Percentiles rank a stretch among this genome's conserved stretches.
Evolutionary conservation across 2,797 vertebrate genomes (phyloP).

Genomic region (Cyprinella venusta): DNA sequence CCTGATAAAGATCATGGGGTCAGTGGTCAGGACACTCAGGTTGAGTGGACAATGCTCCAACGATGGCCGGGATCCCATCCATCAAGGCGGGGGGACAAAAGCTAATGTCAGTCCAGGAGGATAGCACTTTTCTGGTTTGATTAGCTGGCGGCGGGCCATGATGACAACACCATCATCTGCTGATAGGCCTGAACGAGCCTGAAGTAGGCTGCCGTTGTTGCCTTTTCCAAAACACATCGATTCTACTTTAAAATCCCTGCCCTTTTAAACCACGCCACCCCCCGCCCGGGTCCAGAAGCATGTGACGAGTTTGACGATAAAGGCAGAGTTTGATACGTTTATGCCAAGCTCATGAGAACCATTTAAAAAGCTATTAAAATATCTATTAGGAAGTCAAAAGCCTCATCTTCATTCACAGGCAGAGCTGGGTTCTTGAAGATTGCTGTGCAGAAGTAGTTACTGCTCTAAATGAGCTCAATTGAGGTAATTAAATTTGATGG

Average conservation of each 20-base stretch:
- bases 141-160: conserved; percentile 62
- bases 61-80: conserved; percentile 80
- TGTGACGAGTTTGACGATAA: conserved; percentile 10
- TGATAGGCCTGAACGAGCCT: conserved; percentile 57
- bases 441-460: conserved; percentile 53
- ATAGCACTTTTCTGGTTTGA: conserved; percentile 70
- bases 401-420: conserved; percentile 28
- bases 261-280: not conserved
- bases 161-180: conserved; percentile 59
- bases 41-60: conserved; percentile 75
- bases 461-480: conserved; percentile 31
- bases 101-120: conserved; percentile 78
- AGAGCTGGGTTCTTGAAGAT: conserved; percentile 16
- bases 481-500: conserved; percentile 49
- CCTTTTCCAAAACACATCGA: conserved; percentile 40
- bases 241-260: not conserved
- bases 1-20: conserved; percentile 83
- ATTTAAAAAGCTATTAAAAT: conserved; percentile 30
- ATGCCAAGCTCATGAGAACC: conserved; percentile 16
- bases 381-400: conserved; percentile 39
- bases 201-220: conserved; percentile 59
- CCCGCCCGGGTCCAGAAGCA: not conserved
- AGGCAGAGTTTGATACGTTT: conserved; percentile 1
- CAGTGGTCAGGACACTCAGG: conserved; percentile 46
- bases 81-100: conserved; percentile 86